These are phyloP conservation scores for Sisyra terminalis DNA, from an alignment of 2,888 invertebrate species.

Conservation along the genomic window DNA sequence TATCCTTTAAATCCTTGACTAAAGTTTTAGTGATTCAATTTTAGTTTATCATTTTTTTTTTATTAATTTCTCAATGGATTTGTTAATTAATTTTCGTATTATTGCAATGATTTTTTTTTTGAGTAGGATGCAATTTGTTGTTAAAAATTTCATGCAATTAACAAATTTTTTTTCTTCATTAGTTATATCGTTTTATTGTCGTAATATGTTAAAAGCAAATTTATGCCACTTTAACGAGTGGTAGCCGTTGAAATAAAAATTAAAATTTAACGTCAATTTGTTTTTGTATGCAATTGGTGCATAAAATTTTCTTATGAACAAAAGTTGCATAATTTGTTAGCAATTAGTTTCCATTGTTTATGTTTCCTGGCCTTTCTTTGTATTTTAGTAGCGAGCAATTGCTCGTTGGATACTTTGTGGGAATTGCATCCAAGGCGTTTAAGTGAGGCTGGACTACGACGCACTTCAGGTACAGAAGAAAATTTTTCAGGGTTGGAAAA, in stretches of 20 bases:
- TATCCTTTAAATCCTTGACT: background rate
- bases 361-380: conserved; percentile 18
- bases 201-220: background rate
- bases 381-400: conserved; percentile 36
- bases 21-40: no score
- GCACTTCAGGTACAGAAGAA: conserved; percentile 56
- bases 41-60: no score
- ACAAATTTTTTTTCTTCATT: no score
- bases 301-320: no score
- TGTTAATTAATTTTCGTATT: no score
- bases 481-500: no score
- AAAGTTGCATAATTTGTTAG: conserved; percentile 11
- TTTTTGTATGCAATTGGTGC: no score
- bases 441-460: conserved; percentile 57
- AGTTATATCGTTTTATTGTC: no score
- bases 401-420: conserved; percentile 57
- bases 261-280: background rate
- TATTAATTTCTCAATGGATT: no score
- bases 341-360: conserved; percentile 28
- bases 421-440: conserved; percentile 54
- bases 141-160: no score
- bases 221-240: background rate
- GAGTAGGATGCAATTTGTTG: no score
- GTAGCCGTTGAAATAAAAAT: background rate
- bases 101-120: no score